Evolutionary conservation across 2,113 vertebrate species (phyloP).

Genomic region (Phaethornis superciliosus): DNA sequence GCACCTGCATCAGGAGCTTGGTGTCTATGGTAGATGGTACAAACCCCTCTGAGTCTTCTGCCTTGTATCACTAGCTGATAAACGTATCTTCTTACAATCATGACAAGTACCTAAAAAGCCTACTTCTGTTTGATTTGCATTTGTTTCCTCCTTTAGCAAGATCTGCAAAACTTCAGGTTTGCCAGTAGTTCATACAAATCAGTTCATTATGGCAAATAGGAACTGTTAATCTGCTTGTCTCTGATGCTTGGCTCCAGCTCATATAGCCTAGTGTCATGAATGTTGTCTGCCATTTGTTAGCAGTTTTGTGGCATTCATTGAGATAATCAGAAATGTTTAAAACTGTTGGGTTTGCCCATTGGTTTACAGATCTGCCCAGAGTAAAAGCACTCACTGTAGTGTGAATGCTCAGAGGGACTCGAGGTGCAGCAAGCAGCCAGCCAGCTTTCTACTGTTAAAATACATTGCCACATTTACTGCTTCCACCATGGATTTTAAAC

Average conservation of each 20-base stretch:
- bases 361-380: neutral
- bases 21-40: neutral
- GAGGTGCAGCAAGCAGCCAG: neutral
- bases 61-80: neutral
- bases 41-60: neutral
- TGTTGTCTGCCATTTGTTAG: neutral
- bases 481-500: neutral
- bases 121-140: neutral
- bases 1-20: neutral
- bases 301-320: neutral
- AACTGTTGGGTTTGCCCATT: neutral
- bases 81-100: neutral
- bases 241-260: neutral
- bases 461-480: neutral
- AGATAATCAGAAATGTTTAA: neutral
- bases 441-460: neutral
- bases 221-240: neutral
- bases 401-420: neutral
- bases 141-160: neutral
- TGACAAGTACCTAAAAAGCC: neutral
- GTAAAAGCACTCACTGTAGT: neutral
- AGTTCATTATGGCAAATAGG: neutral
- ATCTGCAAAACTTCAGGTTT: neutral
- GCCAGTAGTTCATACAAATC: neutral
- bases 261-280: neutral